A percentile compares a stretch with the other conserved stretches of the same genome.
Evolutionary conservation across 2,113 vertebrate genomes (phyloP).

Genomic region (Engystomops pustulosus): DNA sequence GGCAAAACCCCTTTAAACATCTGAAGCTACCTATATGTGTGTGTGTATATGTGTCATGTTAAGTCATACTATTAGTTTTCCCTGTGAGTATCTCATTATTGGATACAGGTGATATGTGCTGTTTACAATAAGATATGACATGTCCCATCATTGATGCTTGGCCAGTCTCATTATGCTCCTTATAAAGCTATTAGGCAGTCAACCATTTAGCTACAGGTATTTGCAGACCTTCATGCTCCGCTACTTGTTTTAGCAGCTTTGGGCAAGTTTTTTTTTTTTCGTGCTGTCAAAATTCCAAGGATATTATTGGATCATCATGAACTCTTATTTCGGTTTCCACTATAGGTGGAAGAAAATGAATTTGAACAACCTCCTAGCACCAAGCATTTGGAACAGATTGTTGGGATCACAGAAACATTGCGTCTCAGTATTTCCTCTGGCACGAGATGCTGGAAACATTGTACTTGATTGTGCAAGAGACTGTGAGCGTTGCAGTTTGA

Average conservation of each 20-base stretch:
- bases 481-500: constrained; percentile 46
- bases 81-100: no score
- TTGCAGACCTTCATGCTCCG: not conserved
- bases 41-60: no score
- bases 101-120: no score
- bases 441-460: constrained; percentile 44
- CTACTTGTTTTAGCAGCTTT: not conserved
- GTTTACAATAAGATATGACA: no score
- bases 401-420: constrained; percentile 32
- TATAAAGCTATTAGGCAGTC: no score
- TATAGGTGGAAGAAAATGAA: not conserved
- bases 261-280: not conserved
- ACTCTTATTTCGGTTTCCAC: not conserved
- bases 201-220: not conserved
- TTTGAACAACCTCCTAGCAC: constrained; percentile 20
- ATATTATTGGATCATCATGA: not conserved
- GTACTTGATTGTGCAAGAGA: constrained; percentile 49
- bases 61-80: no score
- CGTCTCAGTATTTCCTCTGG: constrained; percentile 49
- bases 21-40: no score
- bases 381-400: constrained; percentile 34
- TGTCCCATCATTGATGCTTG: no score
- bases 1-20: no score
- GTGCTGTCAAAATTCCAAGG: no score
- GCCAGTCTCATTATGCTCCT: no score